Conservation (phyloP, 2,888 invertebrate species). For the Mimachlamys varia region DNA sequence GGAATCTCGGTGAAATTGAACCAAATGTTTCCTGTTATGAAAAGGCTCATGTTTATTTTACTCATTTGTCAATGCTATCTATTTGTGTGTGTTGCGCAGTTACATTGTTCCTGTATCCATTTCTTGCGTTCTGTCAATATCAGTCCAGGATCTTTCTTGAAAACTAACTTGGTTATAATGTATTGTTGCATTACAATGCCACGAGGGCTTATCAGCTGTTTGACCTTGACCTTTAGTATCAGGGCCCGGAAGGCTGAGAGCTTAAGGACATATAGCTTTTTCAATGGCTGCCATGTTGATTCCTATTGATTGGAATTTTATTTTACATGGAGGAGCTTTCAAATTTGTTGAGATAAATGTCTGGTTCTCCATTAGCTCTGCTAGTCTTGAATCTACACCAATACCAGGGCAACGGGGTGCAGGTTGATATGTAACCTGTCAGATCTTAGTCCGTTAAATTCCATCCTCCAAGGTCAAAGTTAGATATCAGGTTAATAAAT, state of each 20-base stretch:
- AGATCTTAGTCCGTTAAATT: too few species aligned
- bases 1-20: not conserved
- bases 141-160: not conserved
- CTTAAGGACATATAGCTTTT: not conserved
- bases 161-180: not conserved
- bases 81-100: not conserved
- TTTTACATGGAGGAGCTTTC: conserved; percentile 24
- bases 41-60: not conserved
- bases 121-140: not conserved
- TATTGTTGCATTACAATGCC: not conserved
- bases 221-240: not conserved
- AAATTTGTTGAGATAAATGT: conserved; percentile 1
- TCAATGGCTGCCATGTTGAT: not conserved
- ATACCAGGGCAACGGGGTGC: not conserved
- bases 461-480: too few species aligned
- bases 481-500: too few species aligned
- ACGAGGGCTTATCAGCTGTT: not conserved
- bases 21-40: not conserved
- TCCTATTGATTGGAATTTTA: not conserved
- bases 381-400: not conserved
- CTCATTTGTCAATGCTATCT: not conserved
- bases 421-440: not conserved
- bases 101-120: not conserved
- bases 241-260: not conserved
- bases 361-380: not conserved